Conservation (phyloP, 2,797 vertebrate genomes). For the Clarias fuscus region DNA sequence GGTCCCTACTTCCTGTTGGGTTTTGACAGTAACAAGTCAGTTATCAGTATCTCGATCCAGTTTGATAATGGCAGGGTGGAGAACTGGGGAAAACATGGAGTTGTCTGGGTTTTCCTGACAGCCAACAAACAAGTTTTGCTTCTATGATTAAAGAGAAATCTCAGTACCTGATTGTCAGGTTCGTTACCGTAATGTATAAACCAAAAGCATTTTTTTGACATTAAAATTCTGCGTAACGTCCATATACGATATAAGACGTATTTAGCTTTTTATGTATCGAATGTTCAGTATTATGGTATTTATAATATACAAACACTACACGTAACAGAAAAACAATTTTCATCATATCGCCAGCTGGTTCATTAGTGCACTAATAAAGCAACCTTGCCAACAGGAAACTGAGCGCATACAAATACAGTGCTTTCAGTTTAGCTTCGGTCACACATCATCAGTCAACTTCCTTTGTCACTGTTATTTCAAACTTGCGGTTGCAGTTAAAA, state of each 20-base stretch:
- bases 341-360: neutral
- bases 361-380: neutral
- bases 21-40: slow-evolving; percentile 18
- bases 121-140: slow-evolving; percentile 18
- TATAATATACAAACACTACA: neutral
- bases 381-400: slow-evolving; percentile 4
- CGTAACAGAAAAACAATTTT: neutral
- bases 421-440: slow-evolving; percentile 44
- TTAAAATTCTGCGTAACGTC: neutral
- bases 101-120: slow-evolving; percentile 39
- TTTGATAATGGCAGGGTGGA: slow-evolving; percentile 29
- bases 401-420: neutral
- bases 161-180: slow-evolving; percentile 17
- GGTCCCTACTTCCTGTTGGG: slow-evolving; percentile 42
- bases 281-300: neutral
- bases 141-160: slow-evolving; percentile 20
- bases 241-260: neutral
- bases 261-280: neutral
- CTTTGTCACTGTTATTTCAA: slow-evolving; percentile 16
- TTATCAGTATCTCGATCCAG: slow-evolving; percentile 18
- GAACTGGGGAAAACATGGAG: slow-evolving; percentile 17
- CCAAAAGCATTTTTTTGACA: neutral
- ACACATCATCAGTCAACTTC: neutral
- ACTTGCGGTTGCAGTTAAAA: slow-evolving; percentile 15
- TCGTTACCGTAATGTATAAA: neutral